Conservation (phyloP, 2,888 invertebrate species). For the Lamproptera curius region DNA sequence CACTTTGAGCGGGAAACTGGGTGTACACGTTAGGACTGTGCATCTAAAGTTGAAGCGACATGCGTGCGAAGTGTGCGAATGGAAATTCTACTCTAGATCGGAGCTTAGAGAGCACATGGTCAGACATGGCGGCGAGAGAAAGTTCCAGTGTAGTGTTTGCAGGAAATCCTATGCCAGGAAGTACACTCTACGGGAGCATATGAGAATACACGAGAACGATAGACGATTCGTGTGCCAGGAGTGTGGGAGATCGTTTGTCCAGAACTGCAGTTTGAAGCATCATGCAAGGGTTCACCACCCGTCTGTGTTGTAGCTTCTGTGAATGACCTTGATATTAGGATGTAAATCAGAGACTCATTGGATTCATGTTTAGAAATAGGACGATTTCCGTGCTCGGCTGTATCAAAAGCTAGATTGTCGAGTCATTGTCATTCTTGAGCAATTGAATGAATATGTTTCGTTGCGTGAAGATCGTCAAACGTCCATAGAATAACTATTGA, state of each 20-base stretch:
- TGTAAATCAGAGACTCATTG: too few species aligned
- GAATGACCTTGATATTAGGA: too few species aligned
- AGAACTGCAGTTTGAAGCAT: slow-evolving; percentile 62
- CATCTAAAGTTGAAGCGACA: slow-evolving; percentile 68
- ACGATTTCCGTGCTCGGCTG: too few species aligned
- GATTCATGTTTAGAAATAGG: too few species aligned
- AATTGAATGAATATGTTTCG: too few species aligned
- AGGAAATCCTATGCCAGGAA: slow-evolving; percentile 71
- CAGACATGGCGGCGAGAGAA: slow-evolving; percentile 70
- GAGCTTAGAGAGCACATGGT: slow-evolving; percentile 76
- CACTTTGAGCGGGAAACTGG: slow-evolving; percentile 55
- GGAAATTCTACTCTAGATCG: slow-evolving; percentile 73
- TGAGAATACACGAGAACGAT: slow-evolving; percentile 64
- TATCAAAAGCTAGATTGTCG: too few species aligned
- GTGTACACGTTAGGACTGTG: slow-evolving; percentile 53
- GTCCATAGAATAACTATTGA: too few species aligned
- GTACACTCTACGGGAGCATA: slow-evolving; percentile 61
- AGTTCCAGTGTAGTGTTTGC: slow-evolving; percentile 68
- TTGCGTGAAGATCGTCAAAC: too few species aligned
- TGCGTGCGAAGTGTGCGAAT: slow-evolving; percentile 69
- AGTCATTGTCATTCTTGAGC: too few species aligned
- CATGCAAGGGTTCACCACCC: slow-evolving; percentile 62
- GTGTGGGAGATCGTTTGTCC: slow-evolving; percentile 59
- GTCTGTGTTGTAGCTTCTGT: background rate
- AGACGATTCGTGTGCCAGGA: slow-evolving; percentile 54